These are phyloP conservation scores for Cybosia mesomella DNA, from an alignment of 2,888 invertebrate genomes.

Conservation along the genomic window DNA sequence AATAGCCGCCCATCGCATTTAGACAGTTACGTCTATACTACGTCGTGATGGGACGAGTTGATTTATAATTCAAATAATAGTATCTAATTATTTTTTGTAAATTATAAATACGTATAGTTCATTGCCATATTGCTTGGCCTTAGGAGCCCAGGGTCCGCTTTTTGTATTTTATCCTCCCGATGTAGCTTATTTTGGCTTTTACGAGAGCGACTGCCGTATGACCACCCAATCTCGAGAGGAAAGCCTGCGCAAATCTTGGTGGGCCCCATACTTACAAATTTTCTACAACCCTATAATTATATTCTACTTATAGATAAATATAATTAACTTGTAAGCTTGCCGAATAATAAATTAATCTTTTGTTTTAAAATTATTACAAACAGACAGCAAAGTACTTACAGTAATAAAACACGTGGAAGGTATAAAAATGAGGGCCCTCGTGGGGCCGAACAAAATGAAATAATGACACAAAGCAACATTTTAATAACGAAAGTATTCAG, in stretches of 20 bases:
- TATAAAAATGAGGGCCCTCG: background rate
- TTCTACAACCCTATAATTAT: no score
- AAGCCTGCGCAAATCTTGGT: background rate
- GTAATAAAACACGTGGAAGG: slow-evolving; percentile 1
- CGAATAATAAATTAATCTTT: slow-evolving; percentile 2
- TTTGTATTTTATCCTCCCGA: background rate
- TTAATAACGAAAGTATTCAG: slow-evolving; percentile 4
- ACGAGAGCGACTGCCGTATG: no score
- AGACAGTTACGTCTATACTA: background rate
- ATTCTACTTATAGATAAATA: background rate
- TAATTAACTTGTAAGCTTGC: background rate
- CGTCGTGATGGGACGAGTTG: background rate
- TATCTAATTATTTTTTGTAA: background rate
- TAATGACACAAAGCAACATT: slow-evolving; percentile 7
- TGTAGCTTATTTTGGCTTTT: background rate
- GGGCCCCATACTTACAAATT: background rate
- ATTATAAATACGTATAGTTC: background rate
- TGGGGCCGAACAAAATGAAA: background rate
- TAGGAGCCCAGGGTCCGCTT: background rate
- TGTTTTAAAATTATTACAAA: slow-evolving; percentile 2
- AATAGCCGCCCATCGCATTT: background rate
- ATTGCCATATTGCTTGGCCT: background rate
- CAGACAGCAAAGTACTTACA: background rate
- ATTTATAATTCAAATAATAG: background rate
- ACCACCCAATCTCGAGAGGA: background rate